Evolutionary conservation across 2,113 vertebrate genomes (phyloP), one percentile per base, ranked within the genome.

Genomic region (Bolborhynchus lineola): DNA sequence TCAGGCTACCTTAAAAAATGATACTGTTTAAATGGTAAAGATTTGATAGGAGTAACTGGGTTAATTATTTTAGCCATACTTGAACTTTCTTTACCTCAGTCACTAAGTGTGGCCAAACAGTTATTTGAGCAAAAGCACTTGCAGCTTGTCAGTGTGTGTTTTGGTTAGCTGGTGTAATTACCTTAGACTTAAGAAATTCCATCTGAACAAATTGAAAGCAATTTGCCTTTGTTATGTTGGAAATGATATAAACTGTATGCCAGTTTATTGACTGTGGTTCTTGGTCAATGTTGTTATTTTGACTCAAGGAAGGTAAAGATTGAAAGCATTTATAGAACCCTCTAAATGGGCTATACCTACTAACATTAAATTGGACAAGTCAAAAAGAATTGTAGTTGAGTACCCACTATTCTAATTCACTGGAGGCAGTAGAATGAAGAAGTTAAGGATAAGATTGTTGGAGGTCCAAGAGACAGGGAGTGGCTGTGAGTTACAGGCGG

Each of bases 121-220:
- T 90, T 89, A 85, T 16, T 82, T 87, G 53, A 96, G 92, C 77
- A 69, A 92, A 97, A 97, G 74, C 41, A 42, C 20, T 84, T 88
- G 67, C 82, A 92, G 67, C 60, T 93, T 94, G 72, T 83, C 95
- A 90, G 78, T 37, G 24, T 25, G 6, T 95, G 71, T 72, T 95
- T 96, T 97, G 85, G 74, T 97, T 93, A 63, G 93, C 87, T 96
- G 42, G 41, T 88, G 74, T 96, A 96, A 97, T 96, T 96, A 93
- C 55, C 79, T 96, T 85, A 92, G 85, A 84, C 55, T 86, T 96
- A 87, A 97, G 68, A 80, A 97, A 92, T 91, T 74, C 78, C 68
- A 78, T 92, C 83, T 65, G 91, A 95, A 94, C 52, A 94, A 95
- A 95, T 60, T 92, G 81, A 96, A 91, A 92, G 28, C 59, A 90